Evolutionary conservation across 2,797 vertebrate genomes (phyloP), one percentile per base, ranked within the genome.

Genomic region (Sebastes vulpes): DNA sequence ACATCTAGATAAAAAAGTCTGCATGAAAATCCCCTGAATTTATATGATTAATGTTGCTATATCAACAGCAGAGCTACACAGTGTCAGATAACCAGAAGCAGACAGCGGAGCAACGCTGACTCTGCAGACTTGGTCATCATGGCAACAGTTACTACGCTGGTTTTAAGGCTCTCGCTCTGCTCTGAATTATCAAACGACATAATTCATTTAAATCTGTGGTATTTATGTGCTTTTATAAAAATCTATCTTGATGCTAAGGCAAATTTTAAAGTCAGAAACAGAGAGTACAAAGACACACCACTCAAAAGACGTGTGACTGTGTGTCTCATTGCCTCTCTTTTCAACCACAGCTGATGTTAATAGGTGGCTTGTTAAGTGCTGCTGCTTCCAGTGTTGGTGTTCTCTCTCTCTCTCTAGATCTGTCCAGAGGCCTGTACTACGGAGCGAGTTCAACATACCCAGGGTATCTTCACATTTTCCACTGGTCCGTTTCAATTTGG

Each of bases 31-130:
- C 69, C 73, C 60, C 65, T 48, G 32, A 56, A 42, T 73, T 64
- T 21, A 69, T 21, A 29, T 72, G 75, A 81, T 70, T 73, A 77
- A 77, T 60, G 72, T 66, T 64, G 65, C 75, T 59, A 35, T 77
- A 76, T 73, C 57, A 73, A 84, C 81, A 78, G 35, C 78, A 65
- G 73, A 75, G 65, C 66, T 56, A 42, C 21, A 67, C 65, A 20
- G 71, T 73, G 56, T 85, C 78, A 64, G 82, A 82, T 87, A 85
- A 85, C 75, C 68, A 82, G 70, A 70, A 46, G 68, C 78, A 74
- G 82, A 58, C 54, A 23, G 56, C 70, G 7, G 72, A 65, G 54
- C 71, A 35, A 48, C 18, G 84, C 81, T 82, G 83, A 87, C 63
- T 70, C 72, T 3, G 75, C 84, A 74, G 60, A 50, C 29, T 46